Evolutionary conservation across 2,113 vertebrate species (phyloP), one percentile per base, ranked within the genome.

Genomic region (Falco punctatus): DNA sequence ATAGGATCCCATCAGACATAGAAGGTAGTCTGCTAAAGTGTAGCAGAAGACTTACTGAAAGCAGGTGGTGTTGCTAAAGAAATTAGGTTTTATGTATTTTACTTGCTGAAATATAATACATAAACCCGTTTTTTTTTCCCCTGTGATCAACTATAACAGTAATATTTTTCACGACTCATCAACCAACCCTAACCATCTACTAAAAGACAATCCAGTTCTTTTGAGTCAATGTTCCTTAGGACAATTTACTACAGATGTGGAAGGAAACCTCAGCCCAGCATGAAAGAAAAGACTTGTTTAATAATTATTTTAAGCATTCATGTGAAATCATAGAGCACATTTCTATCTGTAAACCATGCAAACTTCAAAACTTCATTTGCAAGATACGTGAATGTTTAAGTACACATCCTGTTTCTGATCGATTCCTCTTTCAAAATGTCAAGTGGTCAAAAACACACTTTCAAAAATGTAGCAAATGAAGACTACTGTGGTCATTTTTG

Each of bases 231-330:
- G 59, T 94, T 94, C 88, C 73, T 73, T 73, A 20, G 38, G 40
- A 93, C 81, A 94, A 92, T 95, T 96, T 89, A 73, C 79, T 96
- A 87, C 93, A 97, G 94, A 96, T 97, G 94, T 95, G 66, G 90
- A 94, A 93, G 79, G 59, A 94, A 97, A 91, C 71, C 86, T 95
- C 95, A 97, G 74, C 80, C 67, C 95, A 92, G 86, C 83, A 95
- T 95, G 94, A 96, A 97, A 96, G 91, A 86, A 91, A 93, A 93
- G 82, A 55, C 46, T 95, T 88, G 35, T 91, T 94, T 92, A 93
- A 79, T 82, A 86, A 93, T 94, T 94, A 94, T 92, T 96, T 96
- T 87, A 95, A 85, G 83, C 42, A 58, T 72, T 81, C 70, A 19
- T 86, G 61, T 88, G 83, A 93, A 96, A 93, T 79, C 84, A 84